Percentiles rank a stretch among this genome's conserved stretches.
These are phyloP conservation scores for Elymnias hypermnestra DNA, from an alignment of 1,140 invertebrate genomes.

Conservation along the genomic window DNA sequence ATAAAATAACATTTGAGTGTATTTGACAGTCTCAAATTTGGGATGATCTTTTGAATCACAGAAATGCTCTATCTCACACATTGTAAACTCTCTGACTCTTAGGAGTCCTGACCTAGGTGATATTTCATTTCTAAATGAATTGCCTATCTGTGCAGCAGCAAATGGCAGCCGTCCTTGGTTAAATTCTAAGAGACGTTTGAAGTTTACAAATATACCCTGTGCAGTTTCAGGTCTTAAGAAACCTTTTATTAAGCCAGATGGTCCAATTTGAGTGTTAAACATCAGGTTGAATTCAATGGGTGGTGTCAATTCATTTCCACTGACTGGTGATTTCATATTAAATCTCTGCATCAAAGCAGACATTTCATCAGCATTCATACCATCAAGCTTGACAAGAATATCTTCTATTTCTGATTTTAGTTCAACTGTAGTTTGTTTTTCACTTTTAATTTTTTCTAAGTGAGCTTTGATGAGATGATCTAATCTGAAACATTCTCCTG, in stretches of 20 bases:
- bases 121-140: conserved; percentile 99
- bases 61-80: conserved; percentile 99
- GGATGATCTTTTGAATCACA: conserved; percentile 97
- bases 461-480: conserved; percentile 99
- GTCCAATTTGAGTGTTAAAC: conserved; percentile 98
- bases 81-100: conserved; percentile 98
- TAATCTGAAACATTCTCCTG: conserved; percentile 96
- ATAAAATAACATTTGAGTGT: conserved; percentile 88
- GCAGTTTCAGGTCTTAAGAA: conserved; percentile 98
- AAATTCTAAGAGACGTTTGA: conserved; percentile 96
- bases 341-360: conserved; percentile 88
- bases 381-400: conserved; percentile 84
- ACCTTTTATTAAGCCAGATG: conserved; percentile 95
- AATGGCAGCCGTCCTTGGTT: conserved; percentile 98
- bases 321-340: conserved; percentile 95
- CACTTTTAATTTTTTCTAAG: conserved; percentile 90
- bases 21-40: conserved; percentile 89
- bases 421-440: conserved; percentile 87
- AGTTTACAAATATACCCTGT: conserved; percentile 99
- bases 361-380: conserved; percentile 91
- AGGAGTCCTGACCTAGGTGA: conserved; percentile 98
- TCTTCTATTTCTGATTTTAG: conserved; percentile 87
- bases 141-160: conserved; percentile 98
- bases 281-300: conserved; percentile 97
- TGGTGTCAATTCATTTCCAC: conserved; percentile 95